These are phyloP conservation scores for Heterodera filipjevi DNA, from an alignment of 2,888 invertebrate species.

Conservation along the genomic window DNA sequence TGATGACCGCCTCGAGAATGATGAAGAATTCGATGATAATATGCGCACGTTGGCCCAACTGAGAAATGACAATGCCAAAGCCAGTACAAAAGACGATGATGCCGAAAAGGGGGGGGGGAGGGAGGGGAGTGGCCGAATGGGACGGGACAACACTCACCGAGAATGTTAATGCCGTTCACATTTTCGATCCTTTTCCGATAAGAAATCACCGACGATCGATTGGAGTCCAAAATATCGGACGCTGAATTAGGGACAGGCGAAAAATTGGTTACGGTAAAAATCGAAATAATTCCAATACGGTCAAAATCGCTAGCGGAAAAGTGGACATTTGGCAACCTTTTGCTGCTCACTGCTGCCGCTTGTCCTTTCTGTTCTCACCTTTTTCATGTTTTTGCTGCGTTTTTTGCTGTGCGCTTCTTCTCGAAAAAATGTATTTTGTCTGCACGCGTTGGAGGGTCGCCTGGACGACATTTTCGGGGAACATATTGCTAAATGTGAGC, in stretches of 20 bases:
- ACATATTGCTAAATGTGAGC: constrained; percentile 76
- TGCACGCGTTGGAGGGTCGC: constrained; percentile 70
- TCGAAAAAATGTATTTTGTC: constrained; percentile 55
- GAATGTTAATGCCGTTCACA: constrained; percentile 73
- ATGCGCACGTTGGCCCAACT: constrained; percentile 72
- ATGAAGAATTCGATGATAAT: constrained; percentile 80
- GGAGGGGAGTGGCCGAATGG: background rate
- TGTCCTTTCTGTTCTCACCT: background rate
- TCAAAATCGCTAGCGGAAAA: no score
- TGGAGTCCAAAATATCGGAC: background rate
- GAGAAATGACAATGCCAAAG: constrained; percentile 88
- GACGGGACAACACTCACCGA: constrained; percentile 67
- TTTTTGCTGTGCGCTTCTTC: constrained; percentile 31
- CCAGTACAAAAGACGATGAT: constrained; percentile 83
- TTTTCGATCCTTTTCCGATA: constrained; percentile 52
- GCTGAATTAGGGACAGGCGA: background rate
- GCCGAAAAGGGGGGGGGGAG: background rate
- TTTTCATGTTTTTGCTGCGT: background rate
- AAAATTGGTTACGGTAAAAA: no score
- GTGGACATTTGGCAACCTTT: no score
- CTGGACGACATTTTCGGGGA: constrained; percentile 89
- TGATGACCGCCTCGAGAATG: constrained; percentile 85
- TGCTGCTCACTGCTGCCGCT: no score
- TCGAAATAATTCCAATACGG: no score
- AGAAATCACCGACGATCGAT: background rate